Evolutionary conservation across 2,113 vertebrate genomes (phyloP).

Genomic region (Dipodomys spectabilis): DNA sequence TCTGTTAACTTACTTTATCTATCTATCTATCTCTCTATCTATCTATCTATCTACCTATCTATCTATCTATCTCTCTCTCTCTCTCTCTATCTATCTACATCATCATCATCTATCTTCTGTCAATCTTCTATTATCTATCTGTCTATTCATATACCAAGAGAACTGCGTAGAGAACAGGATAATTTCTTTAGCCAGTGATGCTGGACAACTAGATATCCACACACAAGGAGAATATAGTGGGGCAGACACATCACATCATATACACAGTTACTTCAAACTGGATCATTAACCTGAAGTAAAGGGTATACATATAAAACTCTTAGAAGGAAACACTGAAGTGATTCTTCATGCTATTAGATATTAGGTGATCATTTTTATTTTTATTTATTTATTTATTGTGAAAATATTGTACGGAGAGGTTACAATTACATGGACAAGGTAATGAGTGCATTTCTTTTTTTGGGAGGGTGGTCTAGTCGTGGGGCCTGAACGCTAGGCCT

Average conservation of each 20-base stretch:
- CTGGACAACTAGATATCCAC: not conserved
- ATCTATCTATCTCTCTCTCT: not conserved
- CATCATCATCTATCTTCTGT: not conserved
- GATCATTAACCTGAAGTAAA: not conserved
- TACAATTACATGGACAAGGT: no score
- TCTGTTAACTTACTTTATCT: not conserved
- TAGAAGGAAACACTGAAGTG: not conserved
- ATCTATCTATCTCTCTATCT: not conserved
- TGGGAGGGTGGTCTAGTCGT: no score
- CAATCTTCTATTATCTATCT: not conserved
- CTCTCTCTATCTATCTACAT: not conserved
- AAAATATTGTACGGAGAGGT: no score
- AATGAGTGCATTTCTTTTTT: no score
- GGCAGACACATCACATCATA: not conserved
- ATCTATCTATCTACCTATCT: no score
- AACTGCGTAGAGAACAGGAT: not conserved
- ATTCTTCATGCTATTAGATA: not conserved
- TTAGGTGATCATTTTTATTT: not conserved
- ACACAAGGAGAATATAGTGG: not conserved
- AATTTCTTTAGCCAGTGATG: not conserved
- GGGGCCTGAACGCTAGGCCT: no score
- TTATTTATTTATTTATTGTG: no score
- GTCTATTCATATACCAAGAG: not conserved
- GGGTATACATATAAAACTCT: conserved; percentile 6
- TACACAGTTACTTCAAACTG: not conserved